Base-by-base conservation (phyloP, 2,888 invertebrate species). In the Actias luna region DNA sequence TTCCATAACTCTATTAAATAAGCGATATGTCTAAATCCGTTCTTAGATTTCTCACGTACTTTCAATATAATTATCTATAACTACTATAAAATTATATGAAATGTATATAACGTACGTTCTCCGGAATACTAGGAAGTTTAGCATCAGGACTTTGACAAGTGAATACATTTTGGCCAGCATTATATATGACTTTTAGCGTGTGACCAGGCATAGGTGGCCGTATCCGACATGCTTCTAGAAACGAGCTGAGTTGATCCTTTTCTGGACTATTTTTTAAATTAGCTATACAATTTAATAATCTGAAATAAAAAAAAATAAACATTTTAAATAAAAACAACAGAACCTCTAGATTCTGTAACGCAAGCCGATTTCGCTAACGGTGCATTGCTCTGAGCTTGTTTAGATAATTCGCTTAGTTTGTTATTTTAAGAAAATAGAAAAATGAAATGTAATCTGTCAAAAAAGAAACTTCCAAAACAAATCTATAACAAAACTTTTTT, bases 121-220 rank as follows among this genome's bases (percentile, higher is more conserved):
- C 97, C 62, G 98, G 98, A 93, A 99, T 98, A 87, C 97, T 97
- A 25, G 99, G 99, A 74, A 99, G 93, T 81, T 96, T 96, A 75
- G 95, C 95, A 77, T 96, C 94, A 78, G 98, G 98, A 79, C 95
- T 94, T 95, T 98, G 93, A 71, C 94, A 95, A 71, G 83, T 79
- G 77, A 91, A 90, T 64, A 86, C 87, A 70, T 82, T 87, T 71
- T 87, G 85, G 7, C 90, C 92, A 1, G 89, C 85, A 69, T 86
- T 87, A 76, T 84, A 87, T 10, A 84, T 87, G 25, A 88, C 84
- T 71, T 82, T 87, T 22, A 91, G 80, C 60, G 89, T 91, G 71
- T 89, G 89, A 0, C 88, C 88, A 1, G 84, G 82, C 87, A 87
- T 83, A 0, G 89, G 92, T 5, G 89, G 92, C 33, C 88, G 74